These are phyloP conservation scores for Passer montanus DNA, from an alignment of 2,113 vertebrate species.

Conservation along the genomic window DNA sequence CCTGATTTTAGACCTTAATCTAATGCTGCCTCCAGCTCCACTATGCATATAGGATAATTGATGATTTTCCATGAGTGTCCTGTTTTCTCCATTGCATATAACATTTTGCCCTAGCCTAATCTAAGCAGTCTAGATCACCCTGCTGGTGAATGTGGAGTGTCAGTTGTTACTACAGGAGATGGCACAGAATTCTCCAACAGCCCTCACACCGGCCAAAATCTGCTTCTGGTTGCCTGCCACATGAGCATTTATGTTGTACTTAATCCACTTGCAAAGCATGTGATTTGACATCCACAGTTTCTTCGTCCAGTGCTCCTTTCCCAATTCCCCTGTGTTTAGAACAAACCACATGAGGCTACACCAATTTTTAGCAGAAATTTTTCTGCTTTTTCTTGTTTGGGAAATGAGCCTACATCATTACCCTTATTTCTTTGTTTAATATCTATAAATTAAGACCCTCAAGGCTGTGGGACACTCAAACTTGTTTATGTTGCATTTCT, in stretches of 20 bases:
- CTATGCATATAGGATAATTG: not conserved
- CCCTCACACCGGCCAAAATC: not conserved
- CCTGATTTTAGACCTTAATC: not conserved
- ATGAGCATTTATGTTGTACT: not conserved
- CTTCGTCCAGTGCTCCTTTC: not conserved
- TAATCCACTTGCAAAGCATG: not conserved
- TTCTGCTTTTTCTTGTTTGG: not conserved
- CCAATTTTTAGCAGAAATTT: rapidly evolving
- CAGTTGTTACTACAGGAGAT: not conserved
- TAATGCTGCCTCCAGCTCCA: not conserved
- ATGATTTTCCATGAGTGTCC: not conserved
- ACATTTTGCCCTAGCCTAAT: not conserved
- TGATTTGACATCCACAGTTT: not conserved
- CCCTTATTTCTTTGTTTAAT: not conserved
- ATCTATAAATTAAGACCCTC: not conserved
- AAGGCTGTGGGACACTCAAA: not conserved
- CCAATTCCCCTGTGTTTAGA: rapidly evolving
- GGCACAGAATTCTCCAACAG: not conserved
- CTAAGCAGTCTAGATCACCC: not conserved
- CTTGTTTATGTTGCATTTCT: not conserved
- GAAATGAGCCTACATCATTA: not conserved
- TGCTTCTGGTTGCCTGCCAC: not conserved
- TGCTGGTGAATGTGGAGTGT: rapidly evolving
- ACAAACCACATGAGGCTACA: not conserved
- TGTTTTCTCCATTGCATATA: not conserved